Percentiles rank a stretch among this genome's conserved stretches.
Evolutionary conservation across 2,888 invertebrate genomes (phyloP).

Genomic region (Oxyteleia sp.): DNA sequence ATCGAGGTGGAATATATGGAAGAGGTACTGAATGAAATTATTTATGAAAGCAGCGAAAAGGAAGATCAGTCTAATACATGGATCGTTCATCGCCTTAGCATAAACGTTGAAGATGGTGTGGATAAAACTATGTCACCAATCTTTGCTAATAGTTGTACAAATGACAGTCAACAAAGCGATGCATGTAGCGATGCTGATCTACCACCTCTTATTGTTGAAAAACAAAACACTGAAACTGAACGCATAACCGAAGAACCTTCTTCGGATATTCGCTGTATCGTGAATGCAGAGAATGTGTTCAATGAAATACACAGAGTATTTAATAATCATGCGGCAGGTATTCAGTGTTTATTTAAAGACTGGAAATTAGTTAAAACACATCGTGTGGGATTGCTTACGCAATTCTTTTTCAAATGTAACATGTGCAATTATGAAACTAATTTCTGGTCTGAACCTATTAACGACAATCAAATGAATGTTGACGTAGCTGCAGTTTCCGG

Average conservation of each 20-base stretch:
- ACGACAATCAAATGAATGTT: not conserved
- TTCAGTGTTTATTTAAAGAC: conserved; percentile 13
- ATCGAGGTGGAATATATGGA: too few relatives aligned
- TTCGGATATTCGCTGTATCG: not conserved
- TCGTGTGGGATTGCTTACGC: not conserved
- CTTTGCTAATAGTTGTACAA: too few relatives aligned
- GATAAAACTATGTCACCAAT: too few relatives aligned
- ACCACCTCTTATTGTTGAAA: not conserved
- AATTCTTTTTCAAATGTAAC: conserved; percentile 13
- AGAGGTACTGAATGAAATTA: too few relatives aligned
- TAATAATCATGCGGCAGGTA: not conserved
- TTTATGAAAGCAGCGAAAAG: too few relatives aligned
- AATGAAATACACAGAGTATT: conserved; percentile 12
- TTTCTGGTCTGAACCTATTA: conserved; percentile 36
- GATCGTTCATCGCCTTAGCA: too few relatives aligned
- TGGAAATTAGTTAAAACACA: not conserved
- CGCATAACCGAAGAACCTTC: not conserved
- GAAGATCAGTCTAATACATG: too few relatives aligned
- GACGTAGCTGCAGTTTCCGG: conserved; percentile 23
- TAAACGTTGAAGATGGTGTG: too few relatives aligned
- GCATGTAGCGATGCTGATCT: not conserved
- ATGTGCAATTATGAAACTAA: conserved; percentile 30
- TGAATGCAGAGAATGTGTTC: not conserved
- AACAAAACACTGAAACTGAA: not conserved
- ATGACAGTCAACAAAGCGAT: not conserved